Evolutionary conservation across 2,888 invertebrate species (phyloP).

Genomic region (Cerastoderma edule): DNA sequence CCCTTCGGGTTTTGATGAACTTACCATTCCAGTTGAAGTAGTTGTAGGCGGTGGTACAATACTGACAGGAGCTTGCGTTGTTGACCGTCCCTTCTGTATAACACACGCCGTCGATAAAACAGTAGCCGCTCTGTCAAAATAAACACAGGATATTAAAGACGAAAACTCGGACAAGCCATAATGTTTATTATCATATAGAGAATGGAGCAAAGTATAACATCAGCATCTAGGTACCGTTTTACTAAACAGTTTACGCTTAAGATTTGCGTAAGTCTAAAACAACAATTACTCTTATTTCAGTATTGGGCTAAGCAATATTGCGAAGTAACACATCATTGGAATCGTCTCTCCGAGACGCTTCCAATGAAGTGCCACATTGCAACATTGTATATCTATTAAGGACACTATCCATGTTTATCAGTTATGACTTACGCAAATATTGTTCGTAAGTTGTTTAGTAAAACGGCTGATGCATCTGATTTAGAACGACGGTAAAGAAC

Average conservation of each 20-base stretch:
- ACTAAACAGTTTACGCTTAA: too few species aligned
- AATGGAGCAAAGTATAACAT: background rate
- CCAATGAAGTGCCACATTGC: too few species aligned
- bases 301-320: background rate
- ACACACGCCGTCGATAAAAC: background rate
- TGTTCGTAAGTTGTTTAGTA: too few species aligned
- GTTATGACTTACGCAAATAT: too few species aligned
- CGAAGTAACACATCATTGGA: background rate
- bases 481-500: too few species aligned
- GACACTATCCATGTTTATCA: too few species aligned
- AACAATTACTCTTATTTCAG: background rate
- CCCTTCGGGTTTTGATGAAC: too few species aligned
- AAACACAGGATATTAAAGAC: background rate
- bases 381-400: too few species aligned
- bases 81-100: constrained; percentile 2
- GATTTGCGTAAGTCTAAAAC: background rate
- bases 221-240: background rate
- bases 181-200: background rate
- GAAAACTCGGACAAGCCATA: background rate
- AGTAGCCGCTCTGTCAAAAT: background rate
- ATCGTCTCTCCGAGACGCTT: too few species aligned
- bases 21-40: constrained; percentile 21
- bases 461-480: too few species aligned
- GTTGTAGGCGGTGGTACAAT: constrained; percentile 11
- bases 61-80: constrained; percentile 9